Evolutionary conservation across 2,888 invertebrate species (phyloP).

Genomic region (Xiphydria camelus): DNA sequence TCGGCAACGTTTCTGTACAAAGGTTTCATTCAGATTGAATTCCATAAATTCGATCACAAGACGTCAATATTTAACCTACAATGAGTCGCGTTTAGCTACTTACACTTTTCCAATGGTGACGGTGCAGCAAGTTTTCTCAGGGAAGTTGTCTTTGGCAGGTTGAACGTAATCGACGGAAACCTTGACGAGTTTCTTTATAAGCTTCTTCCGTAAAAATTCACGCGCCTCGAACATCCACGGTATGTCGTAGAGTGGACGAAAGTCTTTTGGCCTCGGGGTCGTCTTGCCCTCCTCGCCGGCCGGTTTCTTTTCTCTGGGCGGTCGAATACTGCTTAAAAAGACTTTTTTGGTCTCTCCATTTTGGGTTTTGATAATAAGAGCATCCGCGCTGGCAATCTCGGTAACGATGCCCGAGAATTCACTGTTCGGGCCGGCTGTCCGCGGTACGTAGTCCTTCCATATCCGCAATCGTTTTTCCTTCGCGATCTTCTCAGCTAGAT

Average conservation of each 20-base stretch:
- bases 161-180: conserved; percentile 95
- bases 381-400: conserved; percentile 94
- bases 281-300: conserved; percentile 70
- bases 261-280: conserved; percentile 72
- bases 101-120: conserved; percentile 80
- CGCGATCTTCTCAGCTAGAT: conserved; percentile 83
- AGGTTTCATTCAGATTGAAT: conserved; percentile 1
- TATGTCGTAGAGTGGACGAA: conserved; percentile 93
- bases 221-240: conserved; percentile 99
- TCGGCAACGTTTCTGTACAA: conserved; percentile 85
- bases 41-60: conserved; percentile 5
- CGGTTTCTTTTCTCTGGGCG: conserved; percentile 74
- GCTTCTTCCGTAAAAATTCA: conserved; percentile 92
- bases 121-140: conserved; percentile 95
- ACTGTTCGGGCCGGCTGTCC: conserved; percentile 75
- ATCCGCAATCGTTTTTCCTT: conserved; percentile 84
- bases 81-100: conserved; percentile 44
- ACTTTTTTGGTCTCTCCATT: conserved; percentile 85
- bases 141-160: conserved; percentile 89
- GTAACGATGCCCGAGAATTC: conserved; percentile 82
- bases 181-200: conserved; percentile 92
- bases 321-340: conserved; percentile 93
- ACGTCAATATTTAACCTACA: conserved; percentile 6
- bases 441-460: conserved; percentile 91
- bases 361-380: conserved; percentile 79